Conservation (phyloP, 2,888 invertebrate species). For the Aphidoletes aphidimyza region DNA sequence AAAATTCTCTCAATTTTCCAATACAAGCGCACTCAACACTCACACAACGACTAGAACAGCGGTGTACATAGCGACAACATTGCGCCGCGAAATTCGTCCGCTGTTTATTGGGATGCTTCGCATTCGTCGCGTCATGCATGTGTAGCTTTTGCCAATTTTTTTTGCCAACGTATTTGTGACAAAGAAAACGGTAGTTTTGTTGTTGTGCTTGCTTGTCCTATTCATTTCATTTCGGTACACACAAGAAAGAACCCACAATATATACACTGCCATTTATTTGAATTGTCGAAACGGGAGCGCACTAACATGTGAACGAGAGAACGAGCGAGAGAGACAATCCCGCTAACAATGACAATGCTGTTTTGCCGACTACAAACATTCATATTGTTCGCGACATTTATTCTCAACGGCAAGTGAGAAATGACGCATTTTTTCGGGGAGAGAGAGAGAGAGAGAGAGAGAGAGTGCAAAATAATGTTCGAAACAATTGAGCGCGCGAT, state of each 20-base stretch:
- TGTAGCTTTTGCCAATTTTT: neutral
- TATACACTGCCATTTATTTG: neutral
- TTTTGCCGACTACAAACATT: slow-evolving; percentile 18
- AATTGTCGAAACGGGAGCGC: neutral
- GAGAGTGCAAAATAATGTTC: neutral
- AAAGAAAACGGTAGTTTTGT: slow-evolving; percentile 29
- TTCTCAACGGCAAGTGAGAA: neutral
- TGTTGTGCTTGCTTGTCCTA: neutral
- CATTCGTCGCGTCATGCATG: neutral
- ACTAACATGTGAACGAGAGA: too few species aligned
- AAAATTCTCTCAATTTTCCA: neutral
- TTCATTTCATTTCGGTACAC: too few species aligned
- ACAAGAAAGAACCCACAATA: neutral
- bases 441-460: neutral
- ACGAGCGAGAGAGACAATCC: too few species aligned
- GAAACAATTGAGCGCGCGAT: neutral
- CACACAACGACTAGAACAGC: neutral
- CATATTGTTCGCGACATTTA: neutral
- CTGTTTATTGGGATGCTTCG: neutral
- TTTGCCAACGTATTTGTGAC: neutral
- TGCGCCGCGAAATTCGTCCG: slow-evolving; percentile 16
- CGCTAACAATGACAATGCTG: slow-evolving; percentile 19
- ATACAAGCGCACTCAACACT: neutral
- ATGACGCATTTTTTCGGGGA: neutral
- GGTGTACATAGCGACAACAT: neutral